phyloP scores from a whole-genome alignment of 1,140 invertebrate species.

The Amyelois transitella region DNA sequence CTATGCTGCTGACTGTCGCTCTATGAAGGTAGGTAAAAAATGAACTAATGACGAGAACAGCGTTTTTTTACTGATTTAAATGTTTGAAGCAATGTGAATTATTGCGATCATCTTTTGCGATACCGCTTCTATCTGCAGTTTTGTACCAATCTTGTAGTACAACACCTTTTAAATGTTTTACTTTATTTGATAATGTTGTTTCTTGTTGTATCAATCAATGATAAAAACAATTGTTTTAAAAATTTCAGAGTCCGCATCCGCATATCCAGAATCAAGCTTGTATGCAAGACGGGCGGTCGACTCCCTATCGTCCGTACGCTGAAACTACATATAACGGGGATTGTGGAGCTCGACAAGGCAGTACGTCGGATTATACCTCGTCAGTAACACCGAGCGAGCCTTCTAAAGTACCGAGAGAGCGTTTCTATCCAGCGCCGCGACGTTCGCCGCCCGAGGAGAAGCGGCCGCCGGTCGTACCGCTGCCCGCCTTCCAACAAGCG shows the following conservation, averaged over 20 bases:
- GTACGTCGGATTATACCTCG: constrained; percentile 23
- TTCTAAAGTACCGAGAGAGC: constrained; percentile 25
- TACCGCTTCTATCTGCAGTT: too few relatives aligned
- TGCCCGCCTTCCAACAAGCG: constrained; percentile 85
- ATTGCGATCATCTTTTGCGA: too few relatives aligned
- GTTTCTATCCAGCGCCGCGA: constrained; percentile 27
- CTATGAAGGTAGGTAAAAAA: constrained; percentile 38
- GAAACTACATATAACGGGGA: constrained; percentile 38
- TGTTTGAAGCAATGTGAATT: too few relatives aligned
- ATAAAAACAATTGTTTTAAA: constrained; percentile 5
- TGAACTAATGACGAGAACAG: too few relatives aligned
- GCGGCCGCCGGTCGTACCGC: constrained; percentile 65
- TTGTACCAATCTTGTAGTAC: too few relatives aligned
- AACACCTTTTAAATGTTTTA: too few relatives aligned
- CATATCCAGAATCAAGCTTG: constrained; percentile 39
- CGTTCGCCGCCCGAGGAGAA: constrained; percentile 41
- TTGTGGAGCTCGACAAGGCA: constrained; percentile 23
- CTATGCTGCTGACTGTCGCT: constrained; percentile 43
- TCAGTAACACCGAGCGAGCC: constrained; percentile 19
- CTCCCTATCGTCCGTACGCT: constrained; percentile 48
- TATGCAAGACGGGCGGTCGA: constrained; percentile 45
- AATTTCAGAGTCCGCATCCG: constrained; percentile 38
- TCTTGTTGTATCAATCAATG: too few relatives aligned
- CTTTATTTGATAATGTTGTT: too few relatives aligned
- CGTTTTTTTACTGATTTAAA: too few relatives aligned